Evolutionary conservation across 64 coral and sea anemone species (phyloP), one percentile per base, ranked within the genome.

Genomic region (Actinia tenebrosa): DNA sequence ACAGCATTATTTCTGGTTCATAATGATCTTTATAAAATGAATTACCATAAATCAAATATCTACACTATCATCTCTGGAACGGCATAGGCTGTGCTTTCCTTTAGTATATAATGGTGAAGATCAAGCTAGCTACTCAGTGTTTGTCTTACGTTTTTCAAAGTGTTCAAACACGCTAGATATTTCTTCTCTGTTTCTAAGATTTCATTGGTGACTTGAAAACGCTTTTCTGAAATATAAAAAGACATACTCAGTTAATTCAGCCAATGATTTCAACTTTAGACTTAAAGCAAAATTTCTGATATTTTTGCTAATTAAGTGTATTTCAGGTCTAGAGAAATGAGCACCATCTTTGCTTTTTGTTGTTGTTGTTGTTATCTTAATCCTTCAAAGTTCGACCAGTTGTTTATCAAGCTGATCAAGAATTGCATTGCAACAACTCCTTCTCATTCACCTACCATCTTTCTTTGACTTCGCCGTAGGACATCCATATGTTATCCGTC

Each of bases 111-210:
- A 66, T 66, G 18, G 18, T 66, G 2, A 3, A 22, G 5, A n/a
- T n/a, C 15, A 66, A 66, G 22, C 63, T n/a, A 66, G 1, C 52
- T 8, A 45, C 43, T 27, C 22, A 58, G 25, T 58, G 19, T 27
- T 17, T 23, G 56, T 7, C 60, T 85, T 90, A 93, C 94, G 91
- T 90, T 92, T 86, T 96, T 92, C 84, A 96, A 79, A 0, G 91
- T 96, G 11, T 78, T 93, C 79, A 96, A 84, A 47, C 94, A 93
- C 19, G 91, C 80, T 27, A 96, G 56, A 66, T 96, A 96, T 80
- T 86, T 96, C 75, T 96, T 96, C 77, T 96, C 94, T 72, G 94
- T 96, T 43, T 92, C 94, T 79, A 96, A 27, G 23, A 96, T 96
- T 59, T 96, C 94, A 20, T 88, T 93, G 0, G 94, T 90, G 37